Evolutionary conservation across 1,140 invertebrate genomes (phyloP).

Genomic region (Bombus balteatus): DNA sequence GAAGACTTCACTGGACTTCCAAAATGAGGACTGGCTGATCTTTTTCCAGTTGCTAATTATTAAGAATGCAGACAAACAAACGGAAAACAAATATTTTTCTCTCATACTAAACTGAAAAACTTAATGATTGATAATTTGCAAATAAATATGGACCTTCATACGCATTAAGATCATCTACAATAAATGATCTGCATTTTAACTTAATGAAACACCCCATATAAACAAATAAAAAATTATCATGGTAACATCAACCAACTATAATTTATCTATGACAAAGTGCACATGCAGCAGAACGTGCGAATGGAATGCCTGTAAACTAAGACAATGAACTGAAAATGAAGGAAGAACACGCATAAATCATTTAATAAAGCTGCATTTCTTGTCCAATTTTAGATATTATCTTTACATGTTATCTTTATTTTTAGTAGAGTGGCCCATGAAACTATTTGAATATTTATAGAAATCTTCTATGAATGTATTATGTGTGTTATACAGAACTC

Average conservation of each 20-base stretch:
- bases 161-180: neutral
- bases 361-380: neutral
- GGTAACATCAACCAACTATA: neutral
- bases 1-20: conserved; percentile 77
- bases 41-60: conserved; percentile 74
- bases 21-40: conserved; percentile 76
- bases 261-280: conserved; percentile 33
- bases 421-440: neutral
- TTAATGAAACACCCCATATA: neutral
- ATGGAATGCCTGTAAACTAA: conserved; percentile 8
- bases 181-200: neutral
- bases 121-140: neutral
- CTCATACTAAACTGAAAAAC: neutral
- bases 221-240: neutral
- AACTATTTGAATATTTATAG: too few relatives aligned
- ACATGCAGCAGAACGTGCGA: conserved; percentile 54
- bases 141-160: neutral
- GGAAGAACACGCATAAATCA: conserved; percentile 11
- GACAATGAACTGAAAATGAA: neutral
- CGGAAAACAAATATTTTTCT: conserved; percentile 29
- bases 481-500: neutral
- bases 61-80: conserved; percentile 34
- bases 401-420: neutral
- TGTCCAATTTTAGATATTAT: neutral
- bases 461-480: neutral